Percentiles rank a stretch among this genome's conserved stretches.
phyloP scores from a whole-genome alignment of 2,113 vertebrate species.

The Genyomyrus donnyi region DNA sequence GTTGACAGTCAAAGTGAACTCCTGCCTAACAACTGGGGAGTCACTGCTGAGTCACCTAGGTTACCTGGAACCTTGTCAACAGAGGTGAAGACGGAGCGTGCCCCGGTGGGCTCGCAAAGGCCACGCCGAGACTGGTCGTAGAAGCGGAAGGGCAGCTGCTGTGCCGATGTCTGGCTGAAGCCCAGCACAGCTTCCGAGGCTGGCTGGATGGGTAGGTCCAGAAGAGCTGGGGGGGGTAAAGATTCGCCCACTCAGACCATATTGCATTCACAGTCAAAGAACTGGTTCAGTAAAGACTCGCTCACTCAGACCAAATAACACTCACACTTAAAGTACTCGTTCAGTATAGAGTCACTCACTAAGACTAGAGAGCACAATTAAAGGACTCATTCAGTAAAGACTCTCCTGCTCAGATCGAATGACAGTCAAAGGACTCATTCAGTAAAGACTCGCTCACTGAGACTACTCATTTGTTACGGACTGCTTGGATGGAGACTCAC shows the following conservation, averaged over 20 bases:
- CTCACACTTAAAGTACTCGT: not conserved
- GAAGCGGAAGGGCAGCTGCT: conserved; percentile 88
- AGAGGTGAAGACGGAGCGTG: conserved; percentile 78
- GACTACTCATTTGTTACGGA: not conserved
- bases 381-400: not conserved
- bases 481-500: conserved; percentile 46
- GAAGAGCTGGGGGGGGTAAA: conserved; percentile 46
- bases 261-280: not conserved
- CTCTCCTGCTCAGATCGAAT: not conserved
- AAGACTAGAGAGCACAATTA: not conserved
- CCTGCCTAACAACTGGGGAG: not conserved
- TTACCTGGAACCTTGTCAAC: conserved; percentile 98
- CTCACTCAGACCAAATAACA: not conserved
- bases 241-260: not conserved
- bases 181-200: conserved; percentile 71
- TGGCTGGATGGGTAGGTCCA: conserved; percentile 44
- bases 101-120: conserved; percentile 76
- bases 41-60: not conserved
- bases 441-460: not conserved
- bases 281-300: not conserved
- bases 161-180: conserved; percentile 64
- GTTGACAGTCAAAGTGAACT: not conserved
- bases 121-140: conserved; percentile 86
- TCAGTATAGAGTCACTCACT: not conserved
- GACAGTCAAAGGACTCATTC: not conserved